Evolutionary conservation across 1,140 invertebrate species (phyloP), one percentile per base, ranked within the genome.

Genomic region (Trichomalopsis sarcophagae): DNA sequence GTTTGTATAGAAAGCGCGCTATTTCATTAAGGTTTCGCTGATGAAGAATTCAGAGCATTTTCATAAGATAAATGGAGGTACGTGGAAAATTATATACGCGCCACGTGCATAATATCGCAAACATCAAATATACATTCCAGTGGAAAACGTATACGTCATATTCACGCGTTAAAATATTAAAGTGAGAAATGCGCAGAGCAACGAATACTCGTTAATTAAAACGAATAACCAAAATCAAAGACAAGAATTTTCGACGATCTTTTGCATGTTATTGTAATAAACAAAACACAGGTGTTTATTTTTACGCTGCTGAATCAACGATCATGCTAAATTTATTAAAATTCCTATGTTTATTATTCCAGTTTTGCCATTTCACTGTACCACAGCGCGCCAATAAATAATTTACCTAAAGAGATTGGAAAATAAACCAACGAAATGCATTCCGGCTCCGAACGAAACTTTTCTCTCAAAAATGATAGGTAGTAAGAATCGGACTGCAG

Each of bases 81-180:
- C 23, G 33, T 30, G 44, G 13, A 73, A 73, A n/a, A 50, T n/a
- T 71, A n/a, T 75, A 68, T 44, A 30, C 68, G 11, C 68, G 27
- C 27, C 21, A 33, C 17, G 68, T 17, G 79, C 47, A 73, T 50
- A 81, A 73, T 50, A 27, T 81, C 36, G 47, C 71, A 73, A 81
- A 73, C 33, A 73, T 81, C 79, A 81, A 81, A 81, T 81, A 36
- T 33, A 33, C 69, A 81, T 81, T 73, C 79, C 68, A 40, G 68
- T 50, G 44, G 14, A 17, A 47, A 50, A 47, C 23, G 40, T 21
- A 7, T 71, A 71, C 66, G 79, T 44, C 36, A 9, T 33, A n/a
- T 23, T 47, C 33, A 27, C 9, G 23, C 14, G 55, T 5, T 80
- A 69, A 80, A 80, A 30, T 7, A n/a, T 68, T 80, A 68, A 68